Percentiles rank a stretch among this genome's conserved stretches.
These are phyloP conservation scores for Apodemus agrarius DNA, from an alignment of 2,797 vertebrate genomes.

Conservation along the genomic window DNA sequence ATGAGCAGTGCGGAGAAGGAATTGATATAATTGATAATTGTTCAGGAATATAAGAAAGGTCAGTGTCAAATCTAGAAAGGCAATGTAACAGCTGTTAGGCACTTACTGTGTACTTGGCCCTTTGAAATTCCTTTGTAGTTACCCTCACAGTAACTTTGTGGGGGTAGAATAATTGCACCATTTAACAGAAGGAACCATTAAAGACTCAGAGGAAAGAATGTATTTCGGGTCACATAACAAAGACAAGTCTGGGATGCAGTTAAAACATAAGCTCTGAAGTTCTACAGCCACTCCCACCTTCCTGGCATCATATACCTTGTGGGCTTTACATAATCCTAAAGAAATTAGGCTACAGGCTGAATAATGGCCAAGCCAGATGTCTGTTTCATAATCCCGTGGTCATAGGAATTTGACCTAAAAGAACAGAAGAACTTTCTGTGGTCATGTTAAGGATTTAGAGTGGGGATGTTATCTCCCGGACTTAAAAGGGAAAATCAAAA, in stretches of 20 bases:
- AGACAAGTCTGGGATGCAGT: neutral
- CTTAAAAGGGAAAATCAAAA: neutral
- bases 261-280: neutral
- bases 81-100: neutral
- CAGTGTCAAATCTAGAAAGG: neutral
- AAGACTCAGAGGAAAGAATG: neutral
- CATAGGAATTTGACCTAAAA: neutral
- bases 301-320: neutral
- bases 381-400: neutral
- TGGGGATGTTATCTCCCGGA: neutral
- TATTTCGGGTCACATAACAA: neutral
- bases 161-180: neutral
- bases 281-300: neutral
- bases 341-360: neutral
- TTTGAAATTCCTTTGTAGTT: neutral
- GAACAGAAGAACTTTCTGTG: neutral
- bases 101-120: neutral
- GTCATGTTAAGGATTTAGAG: neutral
- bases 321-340: neutral
- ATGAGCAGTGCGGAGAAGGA: slow-evolving; percentile 70
- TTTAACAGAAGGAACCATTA: slow-evolving; percentile 6
- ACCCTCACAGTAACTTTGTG: neutral
- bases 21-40: neutral
- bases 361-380: neutral
- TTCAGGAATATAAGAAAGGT: neutral